Percentiles rank a stretch among this genome's conserved stretches.
These are phyloP conservation scores for Napeogenes inachia DNA, from an alignment of 2,888 invertebrate genomes.

Conservation along the genomic window DNA sequence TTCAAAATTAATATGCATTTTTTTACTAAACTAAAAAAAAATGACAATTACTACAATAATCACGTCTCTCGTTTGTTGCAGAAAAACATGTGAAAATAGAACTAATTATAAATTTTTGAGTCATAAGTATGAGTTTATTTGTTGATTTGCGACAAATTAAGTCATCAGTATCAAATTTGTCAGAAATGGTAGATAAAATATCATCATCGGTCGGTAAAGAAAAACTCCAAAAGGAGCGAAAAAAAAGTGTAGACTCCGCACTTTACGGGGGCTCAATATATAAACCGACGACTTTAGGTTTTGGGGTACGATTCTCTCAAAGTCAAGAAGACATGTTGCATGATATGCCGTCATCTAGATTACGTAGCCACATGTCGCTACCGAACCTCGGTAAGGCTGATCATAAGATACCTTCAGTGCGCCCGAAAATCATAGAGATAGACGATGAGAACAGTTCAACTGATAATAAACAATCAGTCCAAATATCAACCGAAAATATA, in stretches of 20 bases:
- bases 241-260: constrained; percentile 49
- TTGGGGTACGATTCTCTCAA: constrained; percentile 68
- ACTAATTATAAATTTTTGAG: constrained; percentile 20
- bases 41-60: no score
- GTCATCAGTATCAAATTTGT: constrained; percentile 68
- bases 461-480: constrained; percentile 41
- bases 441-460: constrained; percentile 53
- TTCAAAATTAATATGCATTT: no score
- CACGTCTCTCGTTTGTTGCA: constrained; percentile 20
- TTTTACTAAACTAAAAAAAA: no score
- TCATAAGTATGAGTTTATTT: constrained; percentile 65
- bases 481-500: constrained; percentile 58
- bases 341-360: constrained; percentile 66
- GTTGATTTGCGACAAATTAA: constrained; percentile 72
- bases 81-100: constrained; percentile 15
- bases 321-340: constrained; percentile 69
- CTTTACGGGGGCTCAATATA: constrained; percentile 57
- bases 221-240: constrained; percentile 43
- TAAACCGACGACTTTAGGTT: constrained; percentile 64
- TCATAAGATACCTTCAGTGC: constrained; percentile 48
- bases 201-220: constrained; percentile 55
- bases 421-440: constrained; percentile 61
- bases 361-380: constrained; percentile 70
- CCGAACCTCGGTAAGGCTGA: constrained; percentile 67
- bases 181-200: constrained; percentile 72